Evolutionary conservation across 2,113 vertebrate genomes (phyloP).

Genomic region (Herpailurus yagouaroundi): DNA sequence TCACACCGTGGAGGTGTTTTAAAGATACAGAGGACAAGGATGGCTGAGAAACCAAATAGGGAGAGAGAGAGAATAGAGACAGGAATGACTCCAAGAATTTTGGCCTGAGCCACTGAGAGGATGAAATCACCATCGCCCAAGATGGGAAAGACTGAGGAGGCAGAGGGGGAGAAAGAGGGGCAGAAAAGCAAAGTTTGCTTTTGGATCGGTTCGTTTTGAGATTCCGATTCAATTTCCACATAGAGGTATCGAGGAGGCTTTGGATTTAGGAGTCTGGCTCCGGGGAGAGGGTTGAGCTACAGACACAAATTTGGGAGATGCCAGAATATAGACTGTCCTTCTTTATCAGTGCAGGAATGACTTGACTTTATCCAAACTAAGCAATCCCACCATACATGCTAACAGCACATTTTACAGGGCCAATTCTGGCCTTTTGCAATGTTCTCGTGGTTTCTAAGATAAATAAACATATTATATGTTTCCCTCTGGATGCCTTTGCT

Average conservation of each 20-base stretch:
- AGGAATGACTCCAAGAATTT: not conserved
- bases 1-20: not conserved
- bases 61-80: not conserved
- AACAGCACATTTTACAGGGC: constrained; percentile 64
- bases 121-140: not conserved
- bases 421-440: constrained; percentile 60
- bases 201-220: not conserved
- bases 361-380: constrained; percentile 48
- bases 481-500: constrained; percentile 58
- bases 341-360: constrained; percentile 47
- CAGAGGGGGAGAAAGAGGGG: not conserved
- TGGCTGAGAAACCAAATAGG: not conserved
- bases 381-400: constrained; percentile 43
- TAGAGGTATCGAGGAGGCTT: not conserved
- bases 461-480: constrained; percentile 72
- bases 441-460: constrained; percentile 75
- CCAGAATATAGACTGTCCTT: not conserved
- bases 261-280: not conserved
- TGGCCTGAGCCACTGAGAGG: not conserved
- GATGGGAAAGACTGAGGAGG: not conserved
- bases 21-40: not conserved
- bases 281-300: not conserved
- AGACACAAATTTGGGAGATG: not conserved
- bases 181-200: not conserved
- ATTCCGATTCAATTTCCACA: not conserved